Evolutionary conservation across 2,113 vertebrate species (phyloP).

Genomic region (Epinephelus cyanopodus): DNA sequence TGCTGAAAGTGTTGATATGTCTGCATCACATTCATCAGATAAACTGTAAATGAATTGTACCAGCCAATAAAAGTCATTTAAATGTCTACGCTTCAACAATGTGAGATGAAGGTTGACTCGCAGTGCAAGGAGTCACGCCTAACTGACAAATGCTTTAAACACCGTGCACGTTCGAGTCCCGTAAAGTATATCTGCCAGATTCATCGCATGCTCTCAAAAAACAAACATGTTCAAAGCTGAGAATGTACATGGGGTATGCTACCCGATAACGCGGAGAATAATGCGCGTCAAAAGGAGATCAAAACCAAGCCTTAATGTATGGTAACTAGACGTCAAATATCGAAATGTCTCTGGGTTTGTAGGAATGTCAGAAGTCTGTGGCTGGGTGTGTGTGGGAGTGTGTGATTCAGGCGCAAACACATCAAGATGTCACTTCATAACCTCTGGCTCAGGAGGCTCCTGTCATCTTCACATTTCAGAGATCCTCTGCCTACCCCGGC

Average conservation of each 20-base stretch:
- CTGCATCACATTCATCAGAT: slow-evolving; percentile 6
- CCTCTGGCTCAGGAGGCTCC: slow-evolving; percentile 82
- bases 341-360: slow-evolving; percentile 57
- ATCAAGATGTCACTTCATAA: slow-evolving; percentile 84
- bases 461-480: slow-evolving; percentile 85
- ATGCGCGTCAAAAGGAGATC: slow-evolving; percentile 49
- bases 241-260: slow-evolving; percentile 7
- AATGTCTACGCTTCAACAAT: slow-evolving; percentile 22
- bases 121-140: slow-evolving; percentile 8
- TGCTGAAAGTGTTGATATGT: neutral
- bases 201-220: slow-evolving; percentile 15
- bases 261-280: slow-evolving; percentile 9
- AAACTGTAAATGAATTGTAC: slow-evolving; percentile 9
- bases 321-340: slow-evolving; percentile 68
- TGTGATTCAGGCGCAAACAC: slow-evolving; percentile 79
- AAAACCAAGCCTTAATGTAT: slow-evolving; percentile 65
- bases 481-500: slow-evolving; percentile 79
- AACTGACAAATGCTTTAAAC: slow-evolving; percentile 46
- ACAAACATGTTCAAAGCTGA: slow-evolving; percentile 34
- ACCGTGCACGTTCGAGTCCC: neutral
- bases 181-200: slow-evolving; percentile 38
- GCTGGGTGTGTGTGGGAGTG: slow-evolving; percentile 64
- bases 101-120: slow-evolving; percentile 33
- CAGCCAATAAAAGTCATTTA: slow-evolving; percentile 29
- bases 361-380: slow-evolving; percentile 69